Base-by-base conservation (phyloP, 2,113 vertebrate genomes). In the Chloroceryle aenea region DNA sequence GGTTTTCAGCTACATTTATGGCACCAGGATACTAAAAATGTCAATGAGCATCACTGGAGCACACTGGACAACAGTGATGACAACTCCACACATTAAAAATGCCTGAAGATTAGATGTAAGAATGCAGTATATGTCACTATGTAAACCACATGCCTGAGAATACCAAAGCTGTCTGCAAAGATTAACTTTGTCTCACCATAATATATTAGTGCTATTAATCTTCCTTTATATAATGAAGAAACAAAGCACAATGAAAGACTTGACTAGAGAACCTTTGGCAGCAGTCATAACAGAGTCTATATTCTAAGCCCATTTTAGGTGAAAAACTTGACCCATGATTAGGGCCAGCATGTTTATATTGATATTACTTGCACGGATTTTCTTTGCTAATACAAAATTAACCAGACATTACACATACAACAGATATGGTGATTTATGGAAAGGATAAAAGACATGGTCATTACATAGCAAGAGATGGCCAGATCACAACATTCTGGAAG, bases 321-420 rank as follows among this genome's bases (percentile, higher is more conserved):
- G 15, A 20, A 92, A 72, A 93, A 20, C 3, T 50, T 83, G 47
- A 53, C 22, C 16, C 19, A 62, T 40, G 43, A 69, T 53, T 68
- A 68, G 0, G 2, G 4, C 6, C 42, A 77, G 5, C 7, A 34
- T 88, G 61, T 53, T 78, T 77, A 22, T 21, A 68, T 22, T 56
- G 17, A 59, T 61, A 67, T 67, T 38, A 6, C 7, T 62, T 53
- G 3, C 17, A 62, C 6, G 36, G 12, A 0, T 20, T 4, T 13
- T 23, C 50, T 63, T 68, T 47, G 2, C 5, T 72, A 9, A 23
- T 48, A 26, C 26, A 58, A 85, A 72, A 72, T 50, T 75, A 43
- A 38, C 5, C 32, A 25, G 2, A 10, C 2, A 0, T 13, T 47
- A 7, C 43, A 89, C 4, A 9, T 38, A 22, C 0, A 2, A 64